These are phyloP conservation scores for Silurus meridionalis DNA, from an alignment of 2,113 vertebrate species.

Conservation along the genomic window DNA sequence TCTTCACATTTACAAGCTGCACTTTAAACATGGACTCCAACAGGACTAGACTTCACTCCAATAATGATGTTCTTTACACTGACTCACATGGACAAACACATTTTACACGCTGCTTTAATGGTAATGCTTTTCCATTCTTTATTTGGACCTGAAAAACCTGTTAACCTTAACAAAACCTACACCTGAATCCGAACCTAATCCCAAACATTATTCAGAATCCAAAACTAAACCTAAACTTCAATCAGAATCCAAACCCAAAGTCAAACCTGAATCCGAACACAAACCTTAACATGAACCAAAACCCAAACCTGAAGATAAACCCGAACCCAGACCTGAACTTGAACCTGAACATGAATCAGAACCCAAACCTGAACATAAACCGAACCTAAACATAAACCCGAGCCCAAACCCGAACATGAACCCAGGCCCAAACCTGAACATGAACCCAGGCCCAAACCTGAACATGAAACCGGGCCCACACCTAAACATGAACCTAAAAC, in stretches of 20 bases:
- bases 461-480: too few relatives aligned
- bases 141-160: not conserved
- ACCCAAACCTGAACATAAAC: not conserved
- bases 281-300: not conserved
- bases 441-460: too few relatives aligned
- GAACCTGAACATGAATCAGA: not conserved
- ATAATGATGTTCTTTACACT: too few relatives aligned
- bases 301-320: not conserved
- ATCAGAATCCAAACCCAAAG: not conserved
- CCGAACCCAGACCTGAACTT: not conserved
- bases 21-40: not conserved
- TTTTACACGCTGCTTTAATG: not conserved
- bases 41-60: too few relatives aligned
- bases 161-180: not conserved
- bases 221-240: not conserved
- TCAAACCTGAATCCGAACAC: too few relatives aligned
- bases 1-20: not conserved
- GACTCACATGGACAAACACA: too few relatives aligned
- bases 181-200: not conserved
- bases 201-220: too few relatives aligned
- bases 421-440: too few relatives aligned
- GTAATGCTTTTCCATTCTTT: not conserved
- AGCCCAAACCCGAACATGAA: not conserved
- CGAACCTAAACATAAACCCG: not conserved
- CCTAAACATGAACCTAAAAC: too few relatives aligned